Evolutionary conservation across 2,113 vertebrate species (phyloP).

Genomic region (Tretioscincus oriximinensis): DNA sequence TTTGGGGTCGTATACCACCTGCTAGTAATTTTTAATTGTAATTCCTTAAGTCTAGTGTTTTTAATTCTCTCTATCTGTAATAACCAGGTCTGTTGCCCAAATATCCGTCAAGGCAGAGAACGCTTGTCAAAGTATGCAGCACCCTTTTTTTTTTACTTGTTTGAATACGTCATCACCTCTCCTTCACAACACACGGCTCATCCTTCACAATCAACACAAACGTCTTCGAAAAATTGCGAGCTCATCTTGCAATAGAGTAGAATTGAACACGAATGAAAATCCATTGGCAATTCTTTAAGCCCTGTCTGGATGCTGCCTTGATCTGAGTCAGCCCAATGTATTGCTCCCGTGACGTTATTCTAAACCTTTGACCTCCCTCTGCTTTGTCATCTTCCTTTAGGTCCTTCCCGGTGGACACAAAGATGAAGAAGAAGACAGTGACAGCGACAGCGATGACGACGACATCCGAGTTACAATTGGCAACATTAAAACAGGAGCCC

Average conservation of each 20-base stretch:
- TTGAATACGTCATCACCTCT: background rate
- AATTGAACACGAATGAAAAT: too few relatives aligned
- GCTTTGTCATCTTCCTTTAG: slow-evolving; percentile 37
- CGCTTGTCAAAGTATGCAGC: too few relatives aligned
- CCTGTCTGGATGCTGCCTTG: background rate
- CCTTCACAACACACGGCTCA: background rate
- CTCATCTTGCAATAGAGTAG: too few relatives aligned
- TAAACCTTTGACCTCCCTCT: background rate
- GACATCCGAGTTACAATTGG: slow-evolving; percentile 78
- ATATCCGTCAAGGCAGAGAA: background rate
- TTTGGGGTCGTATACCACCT: too few relatives aligned
- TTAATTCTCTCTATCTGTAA: too few relatives aligned
- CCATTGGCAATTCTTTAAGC: too few relatives aligned
- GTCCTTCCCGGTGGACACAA: slow-evolving; percentile 67
- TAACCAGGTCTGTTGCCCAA: too few relatives aligned
- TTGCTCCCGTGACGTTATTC: background rate
- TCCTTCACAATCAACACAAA: background rate
- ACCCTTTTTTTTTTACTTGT: too few relatives aligned
- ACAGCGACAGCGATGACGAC: slow-evolving; percentile 72
- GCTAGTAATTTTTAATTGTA: too few relatives aligned
- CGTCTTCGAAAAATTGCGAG: too few relatives aligned
- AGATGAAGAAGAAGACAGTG: slow-evolving; percentile 73
- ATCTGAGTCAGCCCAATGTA: background rate
- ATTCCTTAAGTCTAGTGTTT: too few relatives aligned
- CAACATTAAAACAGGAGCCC: slow-evolving; percentile 75